These are phyloP conservation scores for Caenorhabditis sp. DNA, from an alignment of 2,888 invertebrate species.

Conservation along the genomic window DNA sequence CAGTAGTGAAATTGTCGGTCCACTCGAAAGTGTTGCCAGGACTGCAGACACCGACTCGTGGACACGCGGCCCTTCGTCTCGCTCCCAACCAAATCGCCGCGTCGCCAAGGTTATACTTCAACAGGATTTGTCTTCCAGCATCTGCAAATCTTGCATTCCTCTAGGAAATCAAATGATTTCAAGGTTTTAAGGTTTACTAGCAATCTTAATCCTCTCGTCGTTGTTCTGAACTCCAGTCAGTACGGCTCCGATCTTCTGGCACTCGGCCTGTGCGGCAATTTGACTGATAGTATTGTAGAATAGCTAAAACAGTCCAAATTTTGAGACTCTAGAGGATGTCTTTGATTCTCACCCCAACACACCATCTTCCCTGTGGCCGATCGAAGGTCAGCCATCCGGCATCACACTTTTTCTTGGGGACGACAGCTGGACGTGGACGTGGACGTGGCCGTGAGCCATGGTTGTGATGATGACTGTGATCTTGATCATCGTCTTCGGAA, in stretches of 20 bases:
- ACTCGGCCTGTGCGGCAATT: neutral
- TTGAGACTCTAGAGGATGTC: neutral
- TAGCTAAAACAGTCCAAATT: neutral
- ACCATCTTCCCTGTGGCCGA: slow-evolving; percentile 13
- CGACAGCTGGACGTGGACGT: neutral
- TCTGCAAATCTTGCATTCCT: slow-evolving; percentile 9
- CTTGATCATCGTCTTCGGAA: too few species aligned
- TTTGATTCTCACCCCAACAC: slow-evolving; percentile 4
- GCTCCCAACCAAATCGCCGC: slow-evolving; percentile 14
- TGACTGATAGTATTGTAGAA: neutral
- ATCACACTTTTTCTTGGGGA: neutral
- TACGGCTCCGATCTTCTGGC: neutral
- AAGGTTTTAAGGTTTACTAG: neutral
- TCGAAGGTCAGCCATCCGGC: slow-evolving; percentile 9
- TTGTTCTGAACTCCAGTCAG: slow-evolving; percentile 2
- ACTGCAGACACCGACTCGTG: neutral
- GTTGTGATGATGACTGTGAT: too few species aligned
- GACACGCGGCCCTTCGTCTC: neutral
- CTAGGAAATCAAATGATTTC: neutral
- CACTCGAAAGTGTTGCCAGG: slow-evolving; percentile 6
- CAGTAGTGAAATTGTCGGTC: slow-evolving; percentile 18
- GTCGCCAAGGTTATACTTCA: neutral
- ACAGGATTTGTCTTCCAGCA: neutral
- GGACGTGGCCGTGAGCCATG: too few species aligned
- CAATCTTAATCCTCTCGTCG: slow-evolving; percentile 4